These are phyloP conservation scores for Cheumatopsyche charites DNA, from an alignment of 1,140 invertebrate species.

Conservation along the genomic window DNA sequence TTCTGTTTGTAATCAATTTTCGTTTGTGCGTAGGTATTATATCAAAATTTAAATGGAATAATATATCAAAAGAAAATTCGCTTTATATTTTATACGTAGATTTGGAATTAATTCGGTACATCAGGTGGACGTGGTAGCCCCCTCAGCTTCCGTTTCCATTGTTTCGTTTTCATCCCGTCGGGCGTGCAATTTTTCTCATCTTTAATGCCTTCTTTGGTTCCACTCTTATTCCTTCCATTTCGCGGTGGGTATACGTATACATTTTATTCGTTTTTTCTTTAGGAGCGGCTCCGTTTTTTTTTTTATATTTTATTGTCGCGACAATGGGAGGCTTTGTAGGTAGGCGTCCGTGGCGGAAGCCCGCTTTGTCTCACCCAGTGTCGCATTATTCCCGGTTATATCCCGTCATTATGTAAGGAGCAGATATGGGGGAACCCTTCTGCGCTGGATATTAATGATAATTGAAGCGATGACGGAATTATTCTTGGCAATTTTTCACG, in stretches of 20 bases:
- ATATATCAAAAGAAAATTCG: too few species aligned
- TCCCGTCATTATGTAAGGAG: conserved; percentile 41
- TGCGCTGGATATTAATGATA: conserved; percentile 45
- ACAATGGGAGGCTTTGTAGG: conserved; percentile 43
- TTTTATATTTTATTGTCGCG: conserved; percentile 43
- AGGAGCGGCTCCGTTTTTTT: conserved; percentile 19
- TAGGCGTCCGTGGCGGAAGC: conserved; percentile 35
- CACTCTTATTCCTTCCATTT: conserved; percentile 33
- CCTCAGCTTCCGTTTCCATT: conserved; percentile 24
- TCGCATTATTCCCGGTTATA: conserved; percentile 42
- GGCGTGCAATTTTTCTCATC: conserved; percentile 47
- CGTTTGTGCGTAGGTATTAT: too few species aligned
- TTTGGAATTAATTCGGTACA: background rate
- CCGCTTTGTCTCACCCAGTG: conserved; percentile 41
- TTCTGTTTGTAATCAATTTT: too few species aligned
- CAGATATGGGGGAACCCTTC: conserved; percentile 39
- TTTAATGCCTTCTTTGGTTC: conserved; percentile 45
- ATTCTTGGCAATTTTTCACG: conserved; percentile 47
- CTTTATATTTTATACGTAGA: too few species aligned
- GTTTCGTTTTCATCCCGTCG: conserved; percentile 44
- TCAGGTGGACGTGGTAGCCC: conserved; percentile 13
- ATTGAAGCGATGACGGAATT: conserved; percentile 48
- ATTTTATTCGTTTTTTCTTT: conserved; percentile 20
- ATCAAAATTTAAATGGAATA: too few species aligned
- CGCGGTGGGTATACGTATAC: background rate